Base-by-base conservation (phyloP, 2,113 vertebrate genomes). In the Macquaria ambigua region DNA sequence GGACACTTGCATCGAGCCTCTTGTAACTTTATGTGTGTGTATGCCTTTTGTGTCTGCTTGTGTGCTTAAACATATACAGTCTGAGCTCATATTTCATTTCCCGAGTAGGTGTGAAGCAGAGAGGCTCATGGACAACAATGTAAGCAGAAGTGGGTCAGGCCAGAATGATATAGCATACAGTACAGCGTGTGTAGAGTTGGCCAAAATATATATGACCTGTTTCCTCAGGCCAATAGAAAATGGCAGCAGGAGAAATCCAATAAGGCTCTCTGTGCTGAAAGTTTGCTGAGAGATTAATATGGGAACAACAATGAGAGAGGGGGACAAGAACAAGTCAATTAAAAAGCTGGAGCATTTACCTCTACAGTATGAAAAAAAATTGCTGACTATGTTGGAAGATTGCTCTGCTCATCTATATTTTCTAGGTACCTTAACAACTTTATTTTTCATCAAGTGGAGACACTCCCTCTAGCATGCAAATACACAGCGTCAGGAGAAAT, bases 321-420 rank as follows among this genome's bases (percentile, higher is more conserved):
- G 74, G 12, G 46, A 82, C 70, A 23, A 89, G 74, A 92, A 87
- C 82, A 82, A 87, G 90, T 90, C 83, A 87, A 87, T 91, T 93
- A 90, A 77, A 86, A 84, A 77, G 85, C 80, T 56, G 79, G 59
- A 88, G 71, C 81, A 31, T 92, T 92, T 88, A 91, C 92, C 80
- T 83, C 69, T 25, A 77, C 23, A 64, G 77, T 81, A 52, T 77
- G 48, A 78, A 78, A 80, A 84, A 70, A 41, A 70, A 55, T 66
- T 81, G 90, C 91, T 94, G 90, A 94, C 70, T 76, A 81, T 71
- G 87, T 53, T 10, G 23, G 76, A 90, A 90, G 91, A 88, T 77
- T 87, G 83, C 76, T 77, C 76, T 31, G 46, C 90, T 93, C 92
- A 91, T 89, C 89, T 89, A 43, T 88, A 90, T 94, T 93, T 92